Percentiles rank a stretch among this genome's conserved stretches.
phyloP scores from a whole-genome alignment of 2,888 invertebrate genomes.

The Eupeodes luniger region DNA sequence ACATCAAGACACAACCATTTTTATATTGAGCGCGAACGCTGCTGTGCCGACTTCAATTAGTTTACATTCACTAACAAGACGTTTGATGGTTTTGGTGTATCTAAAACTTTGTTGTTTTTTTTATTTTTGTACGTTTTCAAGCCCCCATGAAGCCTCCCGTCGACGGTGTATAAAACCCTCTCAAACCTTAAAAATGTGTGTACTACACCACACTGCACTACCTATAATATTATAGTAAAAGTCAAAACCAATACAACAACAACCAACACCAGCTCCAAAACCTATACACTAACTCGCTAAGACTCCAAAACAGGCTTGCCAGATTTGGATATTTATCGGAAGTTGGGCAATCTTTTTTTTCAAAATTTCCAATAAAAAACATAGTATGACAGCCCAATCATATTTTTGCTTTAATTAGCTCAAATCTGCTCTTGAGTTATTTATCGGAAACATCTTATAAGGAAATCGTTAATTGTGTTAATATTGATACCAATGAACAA shows the following conservation, averaged over 20 bases:
- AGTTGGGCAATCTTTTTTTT: too few relatives aligned
- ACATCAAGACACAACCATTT: constrained; percentile 21
- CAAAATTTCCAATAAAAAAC: too few relatives aligned
- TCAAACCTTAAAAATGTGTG: constrained; percentile 45
- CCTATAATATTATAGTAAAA: constrained; percentile 46
- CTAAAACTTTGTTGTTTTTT: neutral
- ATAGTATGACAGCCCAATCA: too few relatives aligned
- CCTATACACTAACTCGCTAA: constrained; percentile 50
- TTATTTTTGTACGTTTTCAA: constrained; percentile 41
- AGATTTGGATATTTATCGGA: too few relatives aligned
- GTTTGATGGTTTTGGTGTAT: constrained; percentile 27
- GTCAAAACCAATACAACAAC: constrained; percentile 15
- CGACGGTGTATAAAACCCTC: constrained; percentile 13
- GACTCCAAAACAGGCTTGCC: constrained; percentile 26
- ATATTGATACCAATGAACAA: too few relatives aligned
- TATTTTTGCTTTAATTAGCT: too few relatives aligned
- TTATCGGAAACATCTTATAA: too few relatives aligned
- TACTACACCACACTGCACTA: neutral
- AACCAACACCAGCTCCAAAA: constrained; percentile 39
- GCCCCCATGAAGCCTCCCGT: constrained; percentile 2
- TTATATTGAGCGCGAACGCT: constrained; percentile 9
- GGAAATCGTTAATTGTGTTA: too few relatives aligned
- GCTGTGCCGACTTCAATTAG: constrained; percentile 67
- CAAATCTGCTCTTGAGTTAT: too few relatives aligned
- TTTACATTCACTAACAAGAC: constrained; percentile 75